Evolutionary conservation across 2,797 vertebrate genomes (phyloP), one percentile per base, ranked within the genome.

Genomic region (Gambelia wislizenii): DNA sequence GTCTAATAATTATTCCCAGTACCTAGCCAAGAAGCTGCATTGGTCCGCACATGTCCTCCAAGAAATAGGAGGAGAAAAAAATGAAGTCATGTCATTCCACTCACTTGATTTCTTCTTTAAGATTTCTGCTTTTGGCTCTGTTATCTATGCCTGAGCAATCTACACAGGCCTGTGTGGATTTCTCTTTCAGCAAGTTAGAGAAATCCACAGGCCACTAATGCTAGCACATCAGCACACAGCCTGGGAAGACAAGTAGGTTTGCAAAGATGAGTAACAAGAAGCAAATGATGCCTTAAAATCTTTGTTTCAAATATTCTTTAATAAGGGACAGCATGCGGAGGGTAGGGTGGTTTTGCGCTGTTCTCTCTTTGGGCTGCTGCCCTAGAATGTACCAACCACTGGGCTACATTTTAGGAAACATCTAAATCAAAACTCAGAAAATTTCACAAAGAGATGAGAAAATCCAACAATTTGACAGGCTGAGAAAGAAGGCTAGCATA

Each of bases 341-440:
- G 30, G 5, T 33, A 13, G 39, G 84, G 72, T 89, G 91, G 81
- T 76, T 91, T 84, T 92, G 92, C 83, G 89, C 88, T 88, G 56
- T 92, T 93, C 72, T 86, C 92, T 90, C 93, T 91, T 95, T 95
- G 91, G 84, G 89, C 56, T 93, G 94, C 85, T 93, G 93, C 93
- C 92, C 56, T 93, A 88, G 90, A 90, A 93, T 72, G 88, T 93
- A 92, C 91, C 88, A 90, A 93, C 92, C 92, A 93, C 78, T 85
- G 89, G 92, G 95, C 91, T 92, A 87, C 87, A 89, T 90, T 96
- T 93, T 91, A 92, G 84, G 87, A 89, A 96, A 94, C 89, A 86
- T 94, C 94, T 93, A 92, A 94, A 95, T 96, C 92, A 95, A 95
- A 96, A 95, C 83, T 90, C 89, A 93, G 93, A 92, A 93, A 87